phyloP scores from a whole-genome alignment of 2,888 invertebrate genomes.

The Anoncus sp. region DNA sequence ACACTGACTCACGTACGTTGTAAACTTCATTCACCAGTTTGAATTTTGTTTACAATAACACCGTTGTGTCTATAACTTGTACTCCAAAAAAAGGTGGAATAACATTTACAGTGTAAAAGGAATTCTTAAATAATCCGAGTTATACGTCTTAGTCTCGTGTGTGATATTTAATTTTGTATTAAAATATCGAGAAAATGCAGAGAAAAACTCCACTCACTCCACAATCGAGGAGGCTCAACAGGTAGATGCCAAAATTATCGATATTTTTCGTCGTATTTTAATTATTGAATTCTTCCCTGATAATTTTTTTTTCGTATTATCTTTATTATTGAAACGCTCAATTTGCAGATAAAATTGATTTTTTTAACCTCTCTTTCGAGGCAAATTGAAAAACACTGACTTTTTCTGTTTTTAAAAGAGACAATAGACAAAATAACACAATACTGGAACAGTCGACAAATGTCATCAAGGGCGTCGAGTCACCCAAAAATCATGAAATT shows the following conservation, averaged over 20 bases:
- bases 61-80: background rate
- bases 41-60: slow-evolving; percentile 32
- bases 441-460: no score
- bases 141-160: background rate
- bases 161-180: background rate
- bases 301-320: background rate
- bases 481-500: no score
- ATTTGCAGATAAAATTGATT: no score
- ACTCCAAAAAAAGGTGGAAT: no score
- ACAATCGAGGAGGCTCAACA: slow-evolving; percentile 54
- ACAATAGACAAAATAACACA: no score
- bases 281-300: background rate
- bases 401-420: no score
- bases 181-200: slow-evolving; percentile 62
- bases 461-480: no score
- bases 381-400: no score
- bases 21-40: slow-evolving; percentile 14
- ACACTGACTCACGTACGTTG: background rate
- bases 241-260: slow-evolving; percentile 42
- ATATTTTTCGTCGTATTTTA: background rate
- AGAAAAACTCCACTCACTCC: slow-evolving; percentile 60
- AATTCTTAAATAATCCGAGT: background rate
- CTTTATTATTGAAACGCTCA: no score
- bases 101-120: background rate
- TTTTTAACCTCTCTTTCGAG: no score